Conservation (phyloP, 1,140 invertebrate genomes). For the Arion vulgaris region DNA sequence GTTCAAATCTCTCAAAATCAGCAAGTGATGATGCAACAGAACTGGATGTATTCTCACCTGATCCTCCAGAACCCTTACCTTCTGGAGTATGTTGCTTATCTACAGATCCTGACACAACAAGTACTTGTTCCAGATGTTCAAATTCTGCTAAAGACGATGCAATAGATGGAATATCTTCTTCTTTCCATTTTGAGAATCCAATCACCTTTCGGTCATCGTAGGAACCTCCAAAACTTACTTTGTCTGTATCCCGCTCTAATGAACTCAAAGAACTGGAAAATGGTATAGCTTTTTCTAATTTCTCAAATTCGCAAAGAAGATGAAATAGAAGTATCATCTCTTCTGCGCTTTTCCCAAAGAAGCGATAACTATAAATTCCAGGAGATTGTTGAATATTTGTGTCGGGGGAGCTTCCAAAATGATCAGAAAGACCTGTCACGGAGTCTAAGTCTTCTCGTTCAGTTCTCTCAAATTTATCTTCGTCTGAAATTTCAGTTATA, state of each 20-base stretch:
- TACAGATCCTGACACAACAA: conserved; percentile 78
- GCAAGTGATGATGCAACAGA: conserved; percentile 57
- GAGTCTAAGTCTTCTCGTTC: conserved; percentile 64
- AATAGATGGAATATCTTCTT: conserved; percentile 89
- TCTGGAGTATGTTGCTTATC: conserved; percentile 55
- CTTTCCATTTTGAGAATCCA: conserved; percentile 73
- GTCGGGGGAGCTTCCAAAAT: conserved; percentile 57
- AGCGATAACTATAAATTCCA: conserved; percentile 49
- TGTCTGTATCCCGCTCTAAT: conserved; percentile 53
- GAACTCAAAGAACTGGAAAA: conserved; percentile 61
- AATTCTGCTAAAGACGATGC: conserved; percentile 95
- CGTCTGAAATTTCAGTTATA: conserved; percentile 66
- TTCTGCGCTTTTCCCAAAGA: conserved; percentile 72
- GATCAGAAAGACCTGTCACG: conserved; percentile 54
- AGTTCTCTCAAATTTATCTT: conserved; percentile 66
- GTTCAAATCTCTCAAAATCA: conserved; percentile 68
- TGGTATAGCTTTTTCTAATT: conserved; percentile 70
- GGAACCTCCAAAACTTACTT: conserved; percentile 57
- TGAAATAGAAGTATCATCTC: conserved; percentile 73
- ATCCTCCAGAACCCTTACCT: conserved; percentile 58
- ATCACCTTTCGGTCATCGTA: conserved; percentile 51
- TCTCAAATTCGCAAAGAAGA: conserved; percentile 74
- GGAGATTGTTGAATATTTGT: conserved; percentile 54
- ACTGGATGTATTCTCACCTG: conserved; percentile 24
- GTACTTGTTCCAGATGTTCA: conserved; percentile 89